A percentile compares a stretch with the other conserved stretches of the same genome.
These are phyloP conservation scores for Halcyon badia DNA, from an alignment of 2,797 vertebrate genomes.

Conservation along the genomic window DNA sequence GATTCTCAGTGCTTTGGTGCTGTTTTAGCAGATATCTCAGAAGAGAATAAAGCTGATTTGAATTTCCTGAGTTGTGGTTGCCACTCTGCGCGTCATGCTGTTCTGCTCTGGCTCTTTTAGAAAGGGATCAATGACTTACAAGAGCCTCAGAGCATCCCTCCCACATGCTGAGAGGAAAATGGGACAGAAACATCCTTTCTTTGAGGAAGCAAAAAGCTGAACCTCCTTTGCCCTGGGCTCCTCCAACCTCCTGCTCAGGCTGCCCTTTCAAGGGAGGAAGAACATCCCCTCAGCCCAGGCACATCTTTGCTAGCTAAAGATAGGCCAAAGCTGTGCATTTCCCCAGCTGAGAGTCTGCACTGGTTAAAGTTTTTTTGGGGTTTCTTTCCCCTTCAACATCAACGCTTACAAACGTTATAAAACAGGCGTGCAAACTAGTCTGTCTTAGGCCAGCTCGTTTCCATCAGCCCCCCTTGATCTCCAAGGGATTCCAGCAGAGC, in stretches of 20 bases:
- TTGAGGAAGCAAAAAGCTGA: constrained; percentile 65
- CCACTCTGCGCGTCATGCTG: constrained; percentile 65
- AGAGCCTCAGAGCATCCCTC: constrained; percentile 68
- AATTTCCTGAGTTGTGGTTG: constrained; percentile 76
- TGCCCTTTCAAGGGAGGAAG: constrained; percentile 32
- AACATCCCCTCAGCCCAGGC: background rate
- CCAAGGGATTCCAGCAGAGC: constrained; percentile 45
- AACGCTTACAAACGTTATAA: background rate
- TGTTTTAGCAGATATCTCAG: constrained; percentile 67
- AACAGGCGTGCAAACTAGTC: constrained; percentile 52
- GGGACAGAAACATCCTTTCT: constrained; percentile 72
- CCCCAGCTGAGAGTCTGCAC: background rate
- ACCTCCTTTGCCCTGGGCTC: constrained; percentile 63
- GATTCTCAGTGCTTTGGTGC: constrained; percentile 53
- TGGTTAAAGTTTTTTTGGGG: background rate
- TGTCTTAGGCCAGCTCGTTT: constrained; percentile 50
- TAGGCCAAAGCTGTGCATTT: background rate
- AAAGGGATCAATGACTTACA: constrained; percentile 72
- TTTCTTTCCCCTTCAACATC: background rate
- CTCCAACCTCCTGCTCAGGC: constrained; percentile 42
- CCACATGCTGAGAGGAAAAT: constrained; percentile 74
- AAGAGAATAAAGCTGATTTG: constrained; percentile 74
- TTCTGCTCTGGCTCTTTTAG: constrained; percentile 65
- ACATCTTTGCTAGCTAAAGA: background rate
- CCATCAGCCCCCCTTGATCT: constrained; percentile 54